Base-by-base conservation (phyloP, 2,888 invertebrate species). In the Luperina nickerlii region DNA sequence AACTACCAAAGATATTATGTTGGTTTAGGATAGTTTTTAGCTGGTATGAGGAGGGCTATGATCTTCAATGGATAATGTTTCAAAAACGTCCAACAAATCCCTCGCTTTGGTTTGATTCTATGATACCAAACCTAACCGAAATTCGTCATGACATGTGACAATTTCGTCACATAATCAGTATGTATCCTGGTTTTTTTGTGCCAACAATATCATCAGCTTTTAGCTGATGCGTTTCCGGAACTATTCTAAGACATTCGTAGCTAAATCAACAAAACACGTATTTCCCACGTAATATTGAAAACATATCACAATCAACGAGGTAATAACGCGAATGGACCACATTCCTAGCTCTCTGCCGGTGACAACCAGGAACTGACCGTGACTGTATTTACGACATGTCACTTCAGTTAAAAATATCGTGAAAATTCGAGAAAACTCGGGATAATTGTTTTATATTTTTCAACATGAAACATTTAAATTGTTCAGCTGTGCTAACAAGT, bases 361-460 rank as follows among this genome's bases (percentile, higher is more conserved):
- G 85, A 90, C 89, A 87, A 90, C 90, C 83, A 90, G 90, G 89
- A 90, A 89, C 75, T 90, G 88, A 86, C 89, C 88, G 66, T 89
- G 90, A 85, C 51, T 11, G 69, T 90, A 79, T 89, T 89, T 84
- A 89, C 85, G 84, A 84, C 81, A 69, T 75, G 65, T 77, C 63
- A 75, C 75, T 79, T 38, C 72, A 70, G 76, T 74, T 74, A 62
- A 80, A 83, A 79, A 83, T 83, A 81, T 79, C 73, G 62, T 20
- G 76, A 77, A 71, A 80, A 78, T n/a, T 20, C 73, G 54, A 78
- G 77, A 45, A 81, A 79, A 88, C 67, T 72, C 66, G 57, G 73
- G 76, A 82, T 65, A 77, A 84, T 78, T 45, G 45, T 68, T 69
- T 51, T 74, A 70, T 80, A 81, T 86, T 80, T 81, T 74, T 78